Base-by-base conservation (phyloP, 1,140 invertebrate species). In the Atta texana region DNA sequence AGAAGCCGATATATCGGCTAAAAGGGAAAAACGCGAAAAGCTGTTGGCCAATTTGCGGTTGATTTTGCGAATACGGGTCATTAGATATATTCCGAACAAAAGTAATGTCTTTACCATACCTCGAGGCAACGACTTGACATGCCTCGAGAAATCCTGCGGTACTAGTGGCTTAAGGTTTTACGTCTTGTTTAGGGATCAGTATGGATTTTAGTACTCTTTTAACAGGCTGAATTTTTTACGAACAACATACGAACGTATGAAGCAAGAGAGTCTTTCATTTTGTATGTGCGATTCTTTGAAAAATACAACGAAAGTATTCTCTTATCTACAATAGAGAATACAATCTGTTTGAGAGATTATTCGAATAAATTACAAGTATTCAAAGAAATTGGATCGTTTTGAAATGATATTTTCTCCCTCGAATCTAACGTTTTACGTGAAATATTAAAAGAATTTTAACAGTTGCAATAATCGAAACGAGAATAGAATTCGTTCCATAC, bases 51-150 rank as follows among this genome's bases (percentile, higher is more conserved):
- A 84, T 84, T 63, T 90, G 68, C 68, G 72, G 80, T 87, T 78
- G 89, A 90, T 86, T 90, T 85, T 10, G 72, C 78, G 86, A 85
- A 90, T 87, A 80, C 78, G 61, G 88, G 78, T 88, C 88, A 90
- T 49, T 66, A 71, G 55, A 72, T 85, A 88, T 88, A 88, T 88
- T 53, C 39, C 88, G 86, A 85, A 85, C 69, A 63, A 86, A 80
- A 85, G 72, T 78, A 77, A 87, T 87, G 31, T 72, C 18, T 72
- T 61, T 66, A 28, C 18, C 71, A 39, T 89, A 76, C 5, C 57
- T 69, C 21, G 78, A 59, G 12, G 16, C n/a, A 31, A 78, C 49
- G 34, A 82, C 14, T 68, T 18, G 51, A n/a, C 51, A 16, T 31
- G 1, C 61, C 21, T 53, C 63, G 49, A 55, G 28, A 80, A 78